These are phyloP conservation scores for Gallinago solitaria DNA, from an alignment of 2,797 vertebrate species.

Conservation along the genomic window DNA sequence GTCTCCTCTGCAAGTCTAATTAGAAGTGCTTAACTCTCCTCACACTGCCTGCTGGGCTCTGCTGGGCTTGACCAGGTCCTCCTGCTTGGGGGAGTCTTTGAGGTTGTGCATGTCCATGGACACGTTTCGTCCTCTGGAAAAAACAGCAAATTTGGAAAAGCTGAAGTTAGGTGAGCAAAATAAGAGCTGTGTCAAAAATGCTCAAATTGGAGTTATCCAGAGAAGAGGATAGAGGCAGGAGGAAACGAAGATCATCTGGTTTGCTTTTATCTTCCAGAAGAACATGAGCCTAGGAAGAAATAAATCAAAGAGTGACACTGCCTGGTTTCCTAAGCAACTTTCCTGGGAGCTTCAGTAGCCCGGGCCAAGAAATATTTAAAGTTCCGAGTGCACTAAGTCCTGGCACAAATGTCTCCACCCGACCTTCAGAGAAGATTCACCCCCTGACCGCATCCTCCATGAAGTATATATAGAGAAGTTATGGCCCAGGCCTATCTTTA, in stretches of 20 bases:
- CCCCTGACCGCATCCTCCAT: neutral
- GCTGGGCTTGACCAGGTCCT: neutral
- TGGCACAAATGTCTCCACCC: neutral
- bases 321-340: neutral
- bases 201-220: neutral
- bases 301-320: neutral
- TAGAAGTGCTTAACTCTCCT: neutral
- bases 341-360: neutral
- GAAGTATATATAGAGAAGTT: neutral
- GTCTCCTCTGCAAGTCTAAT: neutral
- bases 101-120: neutral
- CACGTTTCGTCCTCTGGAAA: neutral
- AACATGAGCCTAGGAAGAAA: neutral
- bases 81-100: neutral
- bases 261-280: neutral
- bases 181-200: neutral
- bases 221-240: neutral
- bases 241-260: neutral
- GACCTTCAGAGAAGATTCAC: neutral
- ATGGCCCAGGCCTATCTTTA: neutral
- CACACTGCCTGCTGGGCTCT: neutral
- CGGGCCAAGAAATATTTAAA: neutral
- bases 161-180: neutral
- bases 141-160: neutral
- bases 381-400: neutral